phyloP scores from a whole-genome alignment of 53 echinoderm and acorn worm genomes.

The Pentamera pediparva region DNA sequence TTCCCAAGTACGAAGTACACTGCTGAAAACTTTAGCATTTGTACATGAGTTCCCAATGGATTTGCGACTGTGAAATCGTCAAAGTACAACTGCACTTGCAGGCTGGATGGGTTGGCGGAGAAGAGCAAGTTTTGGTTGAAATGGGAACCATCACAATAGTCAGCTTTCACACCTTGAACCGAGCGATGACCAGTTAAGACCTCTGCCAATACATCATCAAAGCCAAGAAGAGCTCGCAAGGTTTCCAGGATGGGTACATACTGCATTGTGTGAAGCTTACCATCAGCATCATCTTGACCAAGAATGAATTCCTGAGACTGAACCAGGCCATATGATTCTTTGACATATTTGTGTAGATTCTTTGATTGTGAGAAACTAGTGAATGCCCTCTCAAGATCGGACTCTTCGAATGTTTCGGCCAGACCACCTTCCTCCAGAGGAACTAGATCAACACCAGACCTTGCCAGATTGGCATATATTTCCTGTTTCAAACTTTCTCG shows the following conservation, averaged over 20 bases:
- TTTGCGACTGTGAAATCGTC: constrained; percentile 30
- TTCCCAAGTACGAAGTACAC: constrained; percentile 28
- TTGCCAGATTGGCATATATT: neutral
- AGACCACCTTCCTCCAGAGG: neutral
- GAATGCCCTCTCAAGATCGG: neutral
- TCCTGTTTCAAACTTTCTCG: neutral
- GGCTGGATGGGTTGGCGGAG: neutral
- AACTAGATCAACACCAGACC: neutral
- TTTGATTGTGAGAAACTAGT: neutral
- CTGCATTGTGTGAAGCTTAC: constrained; percentile 7
- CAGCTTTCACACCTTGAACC: no score
- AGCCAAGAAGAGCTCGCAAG: neutral
- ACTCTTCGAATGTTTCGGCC: constrained; percentile 2
- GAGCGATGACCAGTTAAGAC: neutral
- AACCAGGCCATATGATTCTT: neutral
- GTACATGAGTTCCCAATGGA: constrained; percentile 24
- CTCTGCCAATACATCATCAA: neutral
- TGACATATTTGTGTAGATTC: neutral
- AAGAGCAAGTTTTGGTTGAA: neutral
- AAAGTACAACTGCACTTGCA: constrained; percentile 10
- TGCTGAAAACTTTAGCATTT: constrained; percentile 30
- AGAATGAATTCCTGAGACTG: neutral
- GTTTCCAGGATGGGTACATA: neutral
- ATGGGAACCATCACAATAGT: constrained; percentile 21
- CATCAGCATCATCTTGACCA: neutral